Evolutionary conservation across 2,888 invertebrate species (phyloP).

Genomic region (Rotaria socialis): DNA sequence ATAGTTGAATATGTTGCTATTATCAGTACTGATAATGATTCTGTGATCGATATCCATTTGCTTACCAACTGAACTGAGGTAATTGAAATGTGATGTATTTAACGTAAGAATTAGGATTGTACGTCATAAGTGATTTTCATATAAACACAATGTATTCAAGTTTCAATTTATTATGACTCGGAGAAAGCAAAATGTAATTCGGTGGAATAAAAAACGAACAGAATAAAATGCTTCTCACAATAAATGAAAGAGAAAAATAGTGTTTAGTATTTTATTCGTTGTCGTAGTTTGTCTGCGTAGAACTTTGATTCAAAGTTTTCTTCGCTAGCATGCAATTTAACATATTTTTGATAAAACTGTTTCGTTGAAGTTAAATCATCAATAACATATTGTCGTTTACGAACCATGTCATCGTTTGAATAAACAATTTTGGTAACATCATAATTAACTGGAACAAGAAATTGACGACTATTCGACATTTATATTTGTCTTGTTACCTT

Average conservation of each 20-base stretch:
- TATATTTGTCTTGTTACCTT: background rate
- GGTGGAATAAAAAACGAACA: background rate
- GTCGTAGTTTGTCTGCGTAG: background rate
- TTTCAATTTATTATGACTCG: background rate
- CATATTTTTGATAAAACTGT: background rate
- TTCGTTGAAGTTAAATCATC: background rate
- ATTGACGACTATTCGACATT: slow-evolving; percentile 18
- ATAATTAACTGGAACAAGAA: background rate
- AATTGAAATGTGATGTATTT: background rate
- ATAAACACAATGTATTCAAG: background rate
- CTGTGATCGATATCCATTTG: background rate
- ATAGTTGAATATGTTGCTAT: background rate
- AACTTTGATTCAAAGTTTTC: background rate
- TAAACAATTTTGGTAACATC: background rate
- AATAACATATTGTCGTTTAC: background rate
- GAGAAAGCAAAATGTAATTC: background rate
- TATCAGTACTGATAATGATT: background rate
- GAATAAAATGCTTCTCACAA: background rate
- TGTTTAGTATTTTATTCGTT: background rate
- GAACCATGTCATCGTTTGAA: background rate
- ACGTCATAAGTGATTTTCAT: background rate
- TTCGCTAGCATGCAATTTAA: background rate
- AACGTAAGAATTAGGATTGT: background rate
- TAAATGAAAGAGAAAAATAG: background rate
- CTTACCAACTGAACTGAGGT: background rate